Percentiles rank a stretch among this genome's conserved stretches.
phyloP scores from a whole-genome alignment of 2,113 vertebrate genomes.

The Bombycilla garrulus region DNA sequence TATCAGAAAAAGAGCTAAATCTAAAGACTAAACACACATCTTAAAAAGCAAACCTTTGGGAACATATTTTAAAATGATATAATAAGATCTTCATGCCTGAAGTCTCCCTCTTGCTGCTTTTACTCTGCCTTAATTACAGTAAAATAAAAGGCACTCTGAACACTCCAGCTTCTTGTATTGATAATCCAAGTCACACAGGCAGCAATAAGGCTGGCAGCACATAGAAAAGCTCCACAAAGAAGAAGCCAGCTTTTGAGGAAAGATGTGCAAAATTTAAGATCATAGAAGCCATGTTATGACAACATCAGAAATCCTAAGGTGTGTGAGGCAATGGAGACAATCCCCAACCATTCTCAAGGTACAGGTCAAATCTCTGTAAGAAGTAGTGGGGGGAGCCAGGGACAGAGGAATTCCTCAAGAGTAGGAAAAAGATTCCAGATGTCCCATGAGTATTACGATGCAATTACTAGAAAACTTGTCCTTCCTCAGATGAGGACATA shows the following conservation, averaged over 20 bases:
- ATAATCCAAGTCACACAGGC: neutral
- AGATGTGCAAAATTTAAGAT: neutral
- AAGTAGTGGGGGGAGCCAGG: neutral
- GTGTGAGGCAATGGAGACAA: neutral
- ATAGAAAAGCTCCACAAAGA: neutral
- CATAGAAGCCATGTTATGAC: neutral
- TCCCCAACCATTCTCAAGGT: neutral
- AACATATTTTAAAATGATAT: neutral
- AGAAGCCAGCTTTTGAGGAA: neutral
- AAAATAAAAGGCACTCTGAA: neutral
- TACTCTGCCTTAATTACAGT: conserved; percentile 11
- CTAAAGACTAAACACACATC: neutral
- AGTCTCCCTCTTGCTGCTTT: neutral
- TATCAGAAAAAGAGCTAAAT: neutral
- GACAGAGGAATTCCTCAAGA: neutral
- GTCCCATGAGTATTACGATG: neutral
- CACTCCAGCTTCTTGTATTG: neutral
- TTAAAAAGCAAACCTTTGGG: neutral
- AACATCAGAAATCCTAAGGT: neutral
- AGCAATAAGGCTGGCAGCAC: neutral
- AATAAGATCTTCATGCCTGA: neutral
- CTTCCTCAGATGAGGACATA: neutral
- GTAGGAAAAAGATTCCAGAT: neutral
- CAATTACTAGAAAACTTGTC: neutral
- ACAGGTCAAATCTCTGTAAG: neutral